phyloP scores from a whole-genome alignment of 2,888 invertebrate genomes.

The Papilio gigon region DNA sequence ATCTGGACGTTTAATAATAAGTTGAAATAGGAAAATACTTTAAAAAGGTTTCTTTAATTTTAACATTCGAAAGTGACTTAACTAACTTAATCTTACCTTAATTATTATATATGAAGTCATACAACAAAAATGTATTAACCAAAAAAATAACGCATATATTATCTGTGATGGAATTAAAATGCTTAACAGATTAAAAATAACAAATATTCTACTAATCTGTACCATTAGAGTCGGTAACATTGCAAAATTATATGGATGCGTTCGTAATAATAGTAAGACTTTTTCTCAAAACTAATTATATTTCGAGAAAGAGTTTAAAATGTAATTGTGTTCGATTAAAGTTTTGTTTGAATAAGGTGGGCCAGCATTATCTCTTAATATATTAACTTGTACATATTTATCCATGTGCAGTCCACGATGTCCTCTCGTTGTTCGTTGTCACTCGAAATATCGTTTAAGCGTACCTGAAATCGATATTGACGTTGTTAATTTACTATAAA shows the following conservation, averaged over 20 bases:
- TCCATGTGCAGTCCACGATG: constrained; percentile 62
- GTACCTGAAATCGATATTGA: constrained; percentile 64
- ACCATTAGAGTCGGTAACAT: constrained; percentile 33
- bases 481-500: constrained; percentile 41
- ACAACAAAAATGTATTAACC: constrained; percentile 40
- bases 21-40: constrained; percentile 72
- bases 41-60: constrained; percentile 53
- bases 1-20: constrained; percentile 73
- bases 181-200: constrained; percentile 36
- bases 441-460: constrained; percentile 64
- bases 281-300: constrained; percentile 21
- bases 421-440: constrained; percentile 59
- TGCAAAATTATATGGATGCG: constrained; percentile 26
- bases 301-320: constrained; percentile 29
- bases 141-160: constrained; percentile 34
- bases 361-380: constrained; percentile 61
- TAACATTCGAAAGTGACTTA: constrained; percentile 71
- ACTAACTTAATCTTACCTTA: constrained; percentile 72
- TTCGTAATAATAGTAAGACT: constrained; percentile 27
- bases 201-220: constrained; percentile 25
- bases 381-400: constrained; percentile 67
- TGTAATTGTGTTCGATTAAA: constrained; percentile 40
- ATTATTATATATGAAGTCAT: constrained; percentile 48
- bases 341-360: constrained; percentile 56
- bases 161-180: constrained; percentile 30